Evolutionary conservation across 2,888 invertebrate species (phyloP).

Genomic region (Dicyrtoma fusca): DNA sequence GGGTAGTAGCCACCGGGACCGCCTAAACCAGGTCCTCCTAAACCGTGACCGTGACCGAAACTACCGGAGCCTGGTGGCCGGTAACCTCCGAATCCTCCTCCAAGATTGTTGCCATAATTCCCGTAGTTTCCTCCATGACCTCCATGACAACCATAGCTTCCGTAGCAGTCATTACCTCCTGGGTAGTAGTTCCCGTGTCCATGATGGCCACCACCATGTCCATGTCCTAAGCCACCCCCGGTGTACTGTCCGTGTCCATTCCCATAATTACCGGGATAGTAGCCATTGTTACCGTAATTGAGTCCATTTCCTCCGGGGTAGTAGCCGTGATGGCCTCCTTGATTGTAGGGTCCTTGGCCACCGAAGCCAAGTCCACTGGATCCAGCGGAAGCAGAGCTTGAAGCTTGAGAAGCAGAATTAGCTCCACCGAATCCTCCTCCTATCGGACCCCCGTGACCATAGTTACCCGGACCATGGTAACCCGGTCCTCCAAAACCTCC

Average conservation of each 20-base stretch:
- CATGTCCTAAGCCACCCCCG: conserved; percentile 19
- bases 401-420: neutral
- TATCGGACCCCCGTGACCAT: neutral
- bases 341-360: conserved; percentile 2
- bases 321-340: neutral
- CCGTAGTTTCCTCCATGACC: conserved; percentile 23
- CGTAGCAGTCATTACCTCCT: conserved; percentile 18
- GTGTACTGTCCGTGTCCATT: conserved; percentile 23
- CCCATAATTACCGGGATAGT: conserved; percentile 25
- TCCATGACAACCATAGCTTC: conserved; percentile 10
- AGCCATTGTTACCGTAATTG: conserved; percentile 13
- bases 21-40: conserved; percentile 2
- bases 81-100: conserved; percentile 31
- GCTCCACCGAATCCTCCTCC: neutral
- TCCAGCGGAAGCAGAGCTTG: too few species aligned
- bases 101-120: conserved; percentile 24
- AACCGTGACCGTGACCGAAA: conserved; percentile 25
- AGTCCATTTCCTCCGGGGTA: neutral
- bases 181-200: conserved; percentile 14
- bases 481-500: conserved; percentile 28
- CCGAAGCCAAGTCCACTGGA: neutral
- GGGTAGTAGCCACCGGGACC: neutral
- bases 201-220: neutral
- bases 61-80: conserved; percentile 25
- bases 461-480: conserved; percentile 3